Evolutionary conservation across 2,113 vertebrate species (phyloP), one percentile per base, ranked within the genome.

Genomic region (Rhegmatorhina hoffmannsi): DNA sequence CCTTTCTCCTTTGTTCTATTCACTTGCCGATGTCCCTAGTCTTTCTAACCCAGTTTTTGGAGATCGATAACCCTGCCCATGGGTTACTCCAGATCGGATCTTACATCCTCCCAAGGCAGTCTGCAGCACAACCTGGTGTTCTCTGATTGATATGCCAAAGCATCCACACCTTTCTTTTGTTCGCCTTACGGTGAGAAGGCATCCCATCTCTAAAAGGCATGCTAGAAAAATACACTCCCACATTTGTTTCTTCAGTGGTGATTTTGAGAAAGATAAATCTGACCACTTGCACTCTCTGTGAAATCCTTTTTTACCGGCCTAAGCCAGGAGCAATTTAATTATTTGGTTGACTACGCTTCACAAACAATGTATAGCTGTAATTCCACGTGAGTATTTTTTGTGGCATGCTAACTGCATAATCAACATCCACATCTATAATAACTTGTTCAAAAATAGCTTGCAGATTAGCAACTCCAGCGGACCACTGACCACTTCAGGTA

Each of bases 101-200:
- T 83, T 52, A 28, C 28, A 9, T 50, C 34, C 53, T 79, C 80
- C 40, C 78, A 9, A 58, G n/a, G 76, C 80, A 16, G 40, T 11
- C 36, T n/a, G 62, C 68, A 29, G 38, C 78, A 26, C 60, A 49
- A 29, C 13, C 23, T 13, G 5, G 10, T 13, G 77, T 80, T 50
- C 4, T 26, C 60, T 55, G 64, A n/a, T 11, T 40, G 74, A 20
- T 87, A 7, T 28, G 49, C 70, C 49, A 25, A 28, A 25, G 67
- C 68, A 50, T 78, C 66, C 90, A n/a, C 69, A 87, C 66, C 76
- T 95, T 93, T 79, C 89, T 87, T 96, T 94, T 96, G 88, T 93
- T 79, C 55, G 11, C 29, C 33, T 89, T 40, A 5, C 23, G 1
- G 36, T 66, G 23, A 50, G 66, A 68, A 80, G 16, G 40, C 64